These are phyloP conservation scores for Strix uralensis DNA, from an alignment of 2,113 vertebrate genomes.

Conservation along the genomic window DNA sequence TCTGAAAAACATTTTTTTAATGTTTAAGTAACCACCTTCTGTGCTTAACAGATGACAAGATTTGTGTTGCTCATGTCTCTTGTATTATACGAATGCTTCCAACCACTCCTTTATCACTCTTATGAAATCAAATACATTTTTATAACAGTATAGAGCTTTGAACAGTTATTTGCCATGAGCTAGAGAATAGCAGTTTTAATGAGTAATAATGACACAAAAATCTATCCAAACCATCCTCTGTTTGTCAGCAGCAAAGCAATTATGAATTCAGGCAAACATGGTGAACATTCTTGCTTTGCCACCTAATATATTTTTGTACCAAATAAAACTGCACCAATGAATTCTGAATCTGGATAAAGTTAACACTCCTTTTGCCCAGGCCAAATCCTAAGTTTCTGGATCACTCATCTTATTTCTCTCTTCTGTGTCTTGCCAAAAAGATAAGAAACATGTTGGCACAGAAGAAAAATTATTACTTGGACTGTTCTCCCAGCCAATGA, in stretches of 20 bases:
- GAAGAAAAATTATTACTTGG: neutral
- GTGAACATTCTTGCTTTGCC: neutral
- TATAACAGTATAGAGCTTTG: neutral
- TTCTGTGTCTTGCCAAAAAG: conserved; percentile 5
- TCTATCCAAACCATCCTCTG: neutral
- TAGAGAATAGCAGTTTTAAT: neutral
- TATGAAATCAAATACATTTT: neutral
- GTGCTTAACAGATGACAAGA: neutral
- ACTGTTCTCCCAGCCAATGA: neutral
- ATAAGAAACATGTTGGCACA: neutral
- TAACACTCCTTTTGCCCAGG: neutral
- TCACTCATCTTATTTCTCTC: neutral
- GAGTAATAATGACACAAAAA: neutral
- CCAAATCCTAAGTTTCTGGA: neutral
- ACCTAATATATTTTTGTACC: neutral
- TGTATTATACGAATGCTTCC: neutral
- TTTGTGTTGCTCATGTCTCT: neutral
- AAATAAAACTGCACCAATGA: neutral
- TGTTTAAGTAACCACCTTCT: neutral
- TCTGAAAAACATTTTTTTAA: neutral
- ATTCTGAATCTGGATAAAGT: neutral
- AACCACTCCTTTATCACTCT: neutral
- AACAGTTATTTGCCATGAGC: neutral
- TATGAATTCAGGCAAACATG: neutral
- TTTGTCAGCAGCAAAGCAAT: neutral